Conservation (phyloP, 2,113 vertebrate species). For the Spermophilus dauricus region DNA sequence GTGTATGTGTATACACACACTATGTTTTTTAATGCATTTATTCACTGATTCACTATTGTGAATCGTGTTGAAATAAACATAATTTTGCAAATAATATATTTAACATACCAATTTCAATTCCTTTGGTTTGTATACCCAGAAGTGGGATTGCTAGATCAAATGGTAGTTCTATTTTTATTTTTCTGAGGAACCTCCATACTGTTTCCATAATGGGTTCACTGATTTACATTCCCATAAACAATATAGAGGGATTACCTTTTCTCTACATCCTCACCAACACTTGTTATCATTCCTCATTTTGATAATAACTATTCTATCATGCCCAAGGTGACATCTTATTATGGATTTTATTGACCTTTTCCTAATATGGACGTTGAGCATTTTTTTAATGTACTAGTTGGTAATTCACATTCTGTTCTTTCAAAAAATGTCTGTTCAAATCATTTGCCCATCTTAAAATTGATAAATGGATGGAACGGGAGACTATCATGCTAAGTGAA, state of each 20-base stretch:
- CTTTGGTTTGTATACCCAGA: neutral
- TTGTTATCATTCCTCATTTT: neutral
- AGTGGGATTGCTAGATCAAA: neutral
- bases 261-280: neutral
- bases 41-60: neutral
- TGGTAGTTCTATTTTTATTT: neutral
- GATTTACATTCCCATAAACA: neutral
- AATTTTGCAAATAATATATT: neutral
- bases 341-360: neutral
- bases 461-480: no score
- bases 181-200: neutral
- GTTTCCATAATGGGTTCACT: neutral
- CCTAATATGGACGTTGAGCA: neutral
- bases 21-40: neutral
- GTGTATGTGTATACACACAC: neutral
- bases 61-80: neutral
- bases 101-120: neutral
- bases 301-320: neutral
- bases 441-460: neutral
- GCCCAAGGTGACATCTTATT: neutral
- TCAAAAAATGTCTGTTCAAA: neutral
- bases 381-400: neutral
- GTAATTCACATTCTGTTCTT: neutral
- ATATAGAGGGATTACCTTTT: neutral
- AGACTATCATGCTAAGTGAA: no score